Evolutionary conservation across 2,797 vertebrate species (phyloP), one percentile per base, ranked within the genome.

Genomic region (Megaceryle alcyon): DNA sequence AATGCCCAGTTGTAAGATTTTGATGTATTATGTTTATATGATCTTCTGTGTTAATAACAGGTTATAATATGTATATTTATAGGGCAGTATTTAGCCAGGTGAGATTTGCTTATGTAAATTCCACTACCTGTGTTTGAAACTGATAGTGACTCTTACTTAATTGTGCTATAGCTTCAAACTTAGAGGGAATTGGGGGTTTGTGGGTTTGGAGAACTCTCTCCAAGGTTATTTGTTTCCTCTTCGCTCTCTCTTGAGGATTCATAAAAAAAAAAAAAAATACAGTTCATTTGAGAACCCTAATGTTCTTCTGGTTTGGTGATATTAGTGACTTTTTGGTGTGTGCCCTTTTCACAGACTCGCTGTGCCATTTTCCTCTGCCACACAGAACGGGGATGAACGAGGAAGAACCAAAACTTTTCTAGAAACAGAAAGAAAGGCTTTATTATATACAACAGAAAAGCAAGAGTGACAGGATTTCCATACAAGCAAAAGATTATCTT

Each of bases 391-490:
- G 19, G 8, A 88, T 86, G 68, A 97, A 54, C 80, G 77, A 96
- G 69, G 78, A 88, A 93, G 56, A 94, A 72, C 48, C 78, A 86
- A 94, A 97, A 93, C 75, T 96, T 95, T 82, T 70, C 56, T 73
- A 56, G 68, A 95, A 90, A 77, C 75, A 84, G 56, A 64, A 75
- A 66, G 39, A 87, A 93, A 94, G 20, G 48, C 41, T 92, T 90
- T 90, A 70, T 93, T 78, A 90, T 61, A 76, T 54, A 95, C 91
- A 82, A 80, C 35, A 88, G 64, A 95, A 96, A 95, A 97, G 90
- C 92, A 95, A 96, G 96, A 98, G 93, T 81, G 94, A 96, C 91
- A 88, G 96, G 80, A 88, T 96, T 97, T 96, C 93, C 83, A 41
- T 44, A 81, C 41, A 51, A 78, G 83, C 84, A 54, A 76, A 97